Conservation (phyloP, 2,797 vertebrate species). For the Alauda arvensis region DNA sequence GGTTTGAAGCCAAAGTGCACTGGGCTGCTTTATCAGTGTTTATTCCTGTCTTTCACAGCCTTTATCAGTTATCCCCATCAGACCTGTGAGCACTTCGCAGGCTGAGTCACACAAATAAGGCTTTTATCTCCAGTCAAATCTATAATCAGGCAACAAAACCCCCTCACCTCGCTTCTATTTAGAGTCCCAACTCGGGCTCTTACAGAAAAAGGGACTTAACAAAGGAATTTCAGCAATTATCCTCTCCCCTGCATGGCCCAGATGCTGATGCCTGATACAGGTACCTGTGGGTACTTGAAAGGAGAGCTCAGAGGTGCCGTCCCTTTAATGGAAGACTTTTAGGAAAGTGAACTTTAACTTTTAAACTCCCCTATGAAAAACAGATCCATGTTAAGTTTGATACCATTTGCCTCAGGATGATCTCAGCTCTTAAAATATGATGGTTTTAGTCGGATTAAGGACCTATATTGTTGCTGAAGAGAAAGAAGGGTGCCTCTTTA, state of each 20-base stretch:
- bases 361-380: conserved; percentile 49
- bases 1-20: background rate
- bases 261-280: conserved; percentile 29
- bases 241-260: background rate
- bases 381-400: conserved; percentile 63
- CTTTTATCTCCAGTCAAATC: conserved; percentile 39
- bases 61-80: conserved; percentile 50
- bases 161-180: conserved; percentile 15
- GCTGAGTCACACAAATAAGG: conserved; percentile 35
- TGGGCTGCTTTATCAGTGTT: conserved; percentile 33
- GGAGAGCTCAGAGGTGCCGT: background rate
- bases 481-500: conserved; percentile 69
- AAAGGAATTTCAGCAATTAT: conserved; percentile 53
- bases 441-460: conserved; percentile 73
- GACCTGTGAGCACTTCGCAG: conserved; percentile 14
- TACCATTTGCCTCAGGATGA: conserved; percentile 69
- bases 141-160: conserved; percentile 35
- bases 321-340: conserved; percentile 46
- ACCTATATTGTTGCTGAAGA: conserved; percentile 66
- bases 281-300: conserved; percentile 49
- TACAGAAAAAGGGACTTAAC: conserved; percentile 31
- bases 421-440: conserved; percentile 74
- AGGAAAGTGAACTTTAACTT: conserved; percentile 52
- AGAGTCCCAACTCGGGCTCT: background rate
- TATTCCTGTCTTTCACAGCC: conserved; percentile 50